Evolutionary conservation across 2,797 vertebrate genomes (phyloP).

Genomic region (Allobates femoralis): DNA sequence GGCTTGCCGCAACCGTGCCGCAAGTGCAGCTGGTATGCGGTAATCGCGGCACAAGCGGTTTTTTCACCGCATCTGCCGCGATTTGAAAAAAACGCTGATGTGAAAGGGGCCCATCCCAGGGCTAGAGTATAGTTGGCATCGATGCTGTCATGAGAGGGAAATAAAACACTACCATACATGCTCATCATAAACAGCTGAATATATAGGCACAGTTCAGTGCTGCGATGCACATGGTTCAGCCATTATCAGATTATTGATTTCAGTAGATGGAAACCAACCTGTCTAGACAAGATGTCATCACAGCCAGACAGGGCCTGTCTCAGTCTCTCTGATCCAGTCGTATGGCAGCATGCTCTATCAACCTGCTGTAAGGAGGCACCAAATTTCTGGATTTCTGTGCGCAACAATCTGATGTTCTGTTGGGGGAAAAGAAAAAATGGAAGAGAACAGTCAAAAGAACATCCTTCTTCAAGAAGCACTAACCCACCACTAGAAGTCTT

Average conservation of each 20-base stretch:
- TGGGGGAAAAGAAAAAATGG: conserved; percentile 36
- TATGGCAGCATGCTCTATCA: conserved; percentile 92
- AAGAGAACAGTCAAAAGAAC: background rate
- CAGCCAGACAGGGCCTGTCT: conserved; percentile 81
- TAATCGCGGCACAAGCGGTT: too few relatives aligned
- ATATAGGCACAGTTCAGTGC: background rate
- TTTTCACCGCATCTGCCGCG: too few relatives aligned
- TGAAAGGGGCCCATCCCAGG: too few relatives aligned
- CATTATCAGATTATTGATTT: background rate
- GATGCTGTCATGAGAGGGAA: too few relatives aligned
- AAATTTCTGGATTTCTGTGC: conserved; percentile 83
- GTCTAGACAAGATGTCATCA: conserved; percentile 87
- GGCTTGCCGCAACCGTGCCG: too few relatives aligned
- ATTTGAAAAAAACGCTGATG: too few relatives aligned
- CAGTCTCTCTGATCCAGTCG: conserved; percentile 88
- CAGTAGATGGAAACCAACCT: conserved; percentile 76
- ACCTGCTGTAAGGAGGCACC: conserved; percentile 87
- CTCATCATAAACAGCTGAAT: background rate
- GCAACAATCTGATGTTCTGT: conserved; percentile 88
- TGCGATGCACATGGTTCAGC: background rate
- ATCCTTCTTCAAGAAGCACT: background rate
- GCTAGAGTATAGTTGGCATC: too few relatives aligned
- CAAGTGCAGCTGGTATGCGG: too few relatives aligned
- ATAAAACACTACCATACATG: too few relatives aligned
- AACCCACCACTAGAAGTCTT: background rate